Conservation (phyloP, 1,140 invertebrate genomes). For the Anastrepha obliqua region DNA sequence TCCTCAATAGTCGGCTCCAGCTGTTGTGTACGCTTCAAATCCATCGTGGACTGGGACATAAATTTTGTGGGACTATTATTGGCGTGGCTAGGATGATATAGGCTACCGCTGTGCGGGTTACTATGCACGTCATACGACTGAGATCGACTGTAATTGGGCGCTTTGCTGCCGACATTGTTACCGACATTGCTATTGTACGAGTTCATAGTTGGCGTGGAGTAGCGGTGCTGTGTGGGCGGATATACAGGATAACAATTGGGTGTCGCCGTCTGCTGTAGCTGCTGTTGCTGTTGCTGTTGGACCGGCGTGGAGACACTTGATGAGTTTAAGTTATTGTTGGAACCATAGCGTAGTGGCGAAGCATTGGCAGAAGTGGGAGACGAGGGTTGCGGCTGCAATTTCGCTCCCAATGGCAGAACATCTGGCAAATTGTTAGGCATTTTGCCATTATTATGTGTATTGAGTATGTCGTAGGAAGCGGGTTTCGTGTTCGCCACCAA, state of each 20-base stretch:
- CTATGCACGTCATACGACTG: slow-evolving; percentile 68
- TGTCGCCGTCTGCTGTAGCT: slow-evolving; percentile 46
- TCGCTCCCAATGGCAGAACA: slow-evolving; percentile 76
- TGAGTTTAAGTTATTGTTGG: slow-evolving; percentile 67
- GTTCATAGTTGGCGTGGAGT: slow-evolving; percentile 66
- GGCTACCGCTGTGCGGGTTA: slow-evolving; percentile 55
- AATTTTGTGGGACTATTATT: slow-evolving; percentile 62
- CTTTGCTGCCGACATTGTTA: slow-evolving; percentile 29
- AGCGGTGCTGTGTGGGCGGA: slow-evolving; percentile 62
- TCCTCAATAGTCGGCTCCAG: slow-evolving; percentile 71
- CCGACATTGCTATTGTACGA: slow-evolving; percentile 58
- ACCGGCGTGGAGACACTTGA: slow-evolving; percentile 44
- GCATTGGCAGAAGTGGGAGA: slow-evolving; percentile 62
- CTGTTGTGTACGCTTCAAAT: slow-evolving; percentile 69
- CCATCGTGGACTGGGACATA: slow-evolving; percentile 72
- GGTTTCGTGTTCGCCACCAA: slow-evolving; percentile 72
- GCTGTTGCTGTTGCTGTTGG: slow-evolving; percentile 55
- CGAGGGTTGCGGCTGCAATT: slow-evolving; percentile 67
- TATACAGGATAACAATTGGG: slow-evolving; percentile 56
- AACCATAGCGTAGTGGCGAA: slow-evolving; percentile 68
- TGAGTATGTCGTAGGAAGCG: slow-evolving; percentile 60
- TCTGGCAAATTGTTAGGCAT: slow-evolving; percentile 75
- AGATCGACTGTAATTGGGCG: slow-evolving; percentile 66
- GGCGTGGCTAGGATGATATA: slow-evolving; percentile 43
- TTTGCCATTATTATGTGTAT: slow-evolving; percentile 60